phyloP scores from a whole-genome alignment of 2,888 invertebrate species.

The Melanostoma scalare region DNA sequence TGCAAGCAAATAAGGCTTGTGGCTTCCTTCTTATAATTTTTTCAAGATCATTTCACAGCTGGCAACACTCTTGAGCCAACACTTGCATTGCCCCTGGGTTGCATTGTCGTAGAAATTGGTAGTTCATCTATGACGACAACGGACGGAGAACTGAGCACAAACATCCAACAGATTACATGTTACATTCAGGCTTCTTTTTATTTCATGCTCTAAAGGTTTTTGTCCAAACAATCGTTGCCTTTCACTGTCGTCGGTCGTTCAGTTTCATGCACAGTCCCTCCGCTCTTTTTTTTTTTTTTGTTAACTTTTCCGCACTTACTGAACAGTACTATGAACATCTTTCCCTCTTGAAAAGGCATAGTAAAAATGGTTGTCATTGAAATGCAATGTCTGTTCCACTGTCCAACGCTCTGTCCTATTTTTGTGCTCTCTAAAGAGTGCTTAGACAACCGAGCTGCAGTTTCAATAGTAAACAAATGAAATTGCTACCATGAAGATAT shows the following conservation, averaged over 20 bases:
- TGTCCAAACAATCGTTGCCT: constrained; percentile 55
- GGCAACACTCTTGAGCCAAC: too few relatives aligned
- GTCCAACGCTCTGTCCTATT: not conserved
- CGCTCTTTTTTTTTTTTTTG: constrained; percentile 2
- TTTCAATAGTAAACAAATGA: constrained; percentile 40
- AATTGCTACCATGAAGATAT: constrained; percentile 22
- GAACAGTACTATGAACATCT: constrained; percentile 3
- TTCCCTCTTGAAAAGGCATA: constrained; percentile 31
- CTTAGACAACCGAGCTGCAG: constrained; percentile 31
- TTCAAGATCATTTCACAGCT: too few relatives aligned
- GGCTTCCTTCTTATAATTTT: too few relatives aligned
- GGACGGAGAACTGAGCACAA: constrained; percentile 24
- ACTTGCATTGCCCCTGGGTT: too few relatives aligned
- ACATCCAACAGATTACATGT: constrained; percentile 36
- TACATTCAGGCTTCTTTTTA: constrained; percentile 33
- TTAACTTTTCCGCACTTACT: not conserved
- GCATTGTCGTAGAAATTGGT: not conserved
- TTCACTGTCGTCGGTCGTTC: constrained; percentile 40
- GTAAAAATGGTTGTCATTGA: constrained; percentile 56
- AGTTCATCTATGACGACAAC: constrained; percentile 48
- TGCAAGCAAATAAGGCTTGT: too few relatives aligned
- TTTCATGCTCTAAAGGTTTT: constrained; percentile 29
- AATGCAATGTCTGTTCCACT: constrained; percentile 43
- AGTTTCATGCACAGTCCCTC: constrained; percentile 19
- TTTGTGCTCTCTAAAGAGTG: constrained; percentile 1